Base-by-base conservation (phyloP, 2,888 invertebrate species). In the Lepeophtheirus nordmannii region DNA sequence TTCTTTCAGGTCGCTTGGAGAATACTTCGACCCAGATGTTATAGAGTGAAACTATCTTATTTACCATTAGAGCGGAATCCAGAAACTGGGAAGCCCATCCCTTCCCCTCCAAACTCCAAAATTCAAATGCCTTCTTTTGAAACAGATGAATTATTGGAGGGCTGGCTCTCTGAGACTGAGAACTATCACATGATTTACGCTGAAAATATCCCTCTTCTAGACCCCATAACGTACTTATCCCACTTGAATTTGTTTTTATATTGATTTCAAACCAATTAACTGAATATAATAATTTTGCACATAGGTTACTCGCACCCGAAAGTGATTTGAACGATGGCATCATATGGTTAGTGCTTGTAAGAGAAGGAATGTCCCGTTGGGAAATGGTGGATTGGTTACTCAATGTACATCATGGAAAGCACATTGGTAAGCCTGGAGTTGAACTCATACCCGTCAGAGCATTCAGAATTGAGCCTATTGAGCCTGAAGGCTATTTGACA, bases 391-490 rank as follows among this genome's bases (percentile, higher is more conserved):
- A 62, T 20, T 62, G 62, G 62, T 20, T 40, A 10, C 8, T 62
- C 14, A 62, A 37, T 10, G 11, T 20, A 12, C 10, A 38, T 20
- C 9, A 23, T 40, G 62, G 62, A 20, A 30, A 38, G 3, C 53
- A 46, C 8, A 17, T 40, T n/a, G 62, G 41, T 40, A 40, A 39
- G 23, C 20, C 38, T 20, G 62, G 39, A 37, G 41, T 62, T 37
- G 62, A 62, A 62, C 38, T 62, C 38, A 62, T 62, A 62, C 62
- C 62, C 40, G 40, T 41, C 20, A n/a, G 62, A 62, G 62, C 62
- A 20, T 62, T 62, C 39, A n/a, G 62, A n/a, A 62, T 62, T 40
- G 62, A 62, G 62, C 62, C 62, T 11, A 38, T 40, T 62, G n/a
- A 17, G n/a, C 40, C 62, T 10, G 10, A 38, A 38, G 62, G 62